Percentiles rank a stretch among this genome's conserved stretches.
phyloP scores from a whole-genome alignment of 1,140 invertebrate species.

The Dendroctonus valens region DNA sequence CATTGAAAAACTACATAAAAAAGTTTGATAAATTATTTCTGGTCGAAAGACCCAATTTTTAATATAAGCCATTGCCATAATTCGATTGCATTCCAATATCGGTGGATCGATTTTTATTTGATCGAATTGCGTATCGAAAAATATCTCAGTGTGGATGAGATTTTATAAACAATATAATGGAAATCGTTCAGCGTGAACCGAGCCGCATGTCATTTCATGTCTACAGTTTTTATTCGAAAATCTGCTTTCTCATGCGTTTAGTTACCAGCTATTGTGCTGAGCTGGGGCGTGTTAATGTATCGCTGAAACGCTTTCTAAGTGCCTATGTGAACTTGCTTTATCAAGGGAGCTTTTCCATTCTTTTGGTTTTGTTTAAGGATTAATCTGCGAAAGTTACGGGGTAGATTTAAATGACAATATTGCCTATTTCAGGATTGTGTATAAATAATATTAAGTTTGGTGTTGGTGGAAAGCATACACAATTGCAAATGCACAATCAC shows the following conservation, averaged over 20 bases:
- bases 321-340: constrained; percentile 27
- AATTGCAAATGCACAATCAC: too few species aligned
- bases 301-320: constrained; percentile 36
- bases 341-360: constrained; percentile 22
- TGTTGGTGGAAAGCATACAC: too few species aligned
- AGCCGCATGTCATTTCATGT: constrained; percentile 44
- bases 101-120: too few species aligned
- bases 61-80: too few species aligned
- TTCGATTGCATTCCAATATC: too few species aligned
- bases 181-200: constrained; percentile 45
- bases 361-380: background rate
- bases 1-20: too few species aligned
- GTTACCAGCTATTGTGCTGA: constrained; percentile 41
- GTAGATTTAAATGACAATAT: too few species aligned
- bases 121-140: constrained; percentile 9
- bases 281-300: constrained; percentile 41
- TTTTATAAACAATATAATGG: constrained; percentile 43
- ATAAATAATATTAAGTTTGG: too few species aligned
- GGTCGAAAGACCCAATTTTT: too few species aligned
- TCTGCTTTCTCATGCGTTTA: constrained; percentile 47
- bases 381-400: too few species aligned
- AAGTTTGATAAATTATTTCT: too few species aligned
- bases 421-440: too few species aligned
- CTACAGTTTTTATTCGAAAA: constrained; percentile 43
- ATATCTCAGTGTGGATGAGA: constrained; percentile 33